These are phyloP conservation scores for Ormyrus nitidulus DNA, from an alignment of 2,888 invertebrate species.

Conservation along the genomic window DNA sequence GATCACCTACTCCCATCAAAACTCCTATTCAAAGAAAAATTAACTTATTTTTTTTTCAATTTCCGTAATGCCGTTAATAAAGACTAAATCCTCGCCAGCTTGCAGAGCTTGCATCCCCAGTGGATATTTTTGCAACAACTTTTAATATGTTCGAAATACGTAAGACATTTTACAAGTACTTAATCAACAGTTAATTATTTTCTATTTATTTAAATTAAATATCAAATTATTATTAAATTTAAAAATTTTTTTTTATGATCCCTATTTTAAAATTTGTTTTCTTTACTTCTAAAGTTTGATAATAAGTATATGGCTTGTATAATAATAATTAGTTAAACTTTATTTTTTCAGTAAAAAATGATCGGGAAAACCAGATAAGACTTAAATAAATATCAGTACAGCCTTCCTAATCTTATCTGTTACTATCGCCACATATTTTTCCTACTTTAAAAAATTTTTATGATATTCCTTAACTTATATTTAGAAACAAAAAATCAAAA, in stretches of 20 bases:
- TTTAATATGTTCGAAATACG: constrained; percentile 72
- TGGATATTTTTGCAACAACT: constrained; percentile 77
- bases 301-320: too few relatives aligned
- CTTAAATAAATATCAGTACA: too few relatives aligned
- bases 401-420: too few relatives aligned
- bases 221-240: neutral
- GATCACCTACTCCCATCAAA: constrained; percentile 87
- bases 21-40: constrained; percentile 75
- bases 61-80: constrained; percentile 26
- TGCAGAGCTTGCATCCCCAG: constrained; percentile 81
- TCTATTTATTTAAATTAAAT: neutral
- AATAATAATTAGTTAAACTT: too few relatives aligned
- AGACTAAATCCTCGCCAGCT: constrained; percentile 70
- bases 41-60: too few relatives aligned
- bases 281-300: neutral
- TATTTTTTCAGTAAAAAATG: too few relatives aligned
- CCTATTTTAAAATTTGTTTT: neutral
- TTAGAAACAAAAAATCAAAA: too few relatives aligned
- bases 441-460: too few relatives aligned
- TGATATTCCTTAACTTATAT: too few relatives aligned
- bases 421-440: too few relatives aligned
- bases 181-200: too few relatives aligned
- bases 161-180: constrained; percentile 20
- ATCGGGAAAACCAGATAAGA: too few relatives aligned
- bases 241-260: neutral